Evolutionary conservation across 2,113 vertebrate species (phyloP).

Genomic region (Hylia prasina): DNA sequence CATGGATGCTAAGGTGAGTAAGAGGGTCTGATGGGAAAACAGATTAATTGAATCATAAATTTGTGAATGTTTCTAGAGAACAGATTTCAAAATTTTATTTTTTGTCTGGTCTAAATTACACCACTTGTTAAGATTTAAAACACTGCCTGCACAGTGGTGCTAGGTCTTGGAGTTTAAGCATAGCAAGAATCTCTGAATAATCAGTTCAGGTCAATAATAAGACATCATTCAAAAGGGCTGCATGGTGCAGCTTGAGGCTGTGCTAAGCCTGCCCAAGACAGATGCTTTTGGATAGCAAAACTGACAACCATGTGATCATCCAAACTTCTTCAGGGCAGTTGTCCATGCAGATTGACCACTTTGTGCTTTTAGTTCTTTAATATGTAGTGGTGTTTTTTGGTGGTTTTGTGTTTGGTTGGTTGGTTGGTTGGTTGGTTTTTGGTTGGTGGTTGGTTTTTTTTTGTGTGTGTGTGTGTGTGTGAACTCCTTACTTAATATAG

Average conservation of each 20-base stretch:
- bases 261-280: neutral
- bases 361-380: neutral
- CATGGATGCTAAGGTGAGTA: neutral
- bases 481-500: neutral
- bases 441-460: too few species aligned
- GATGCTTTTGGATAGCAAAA: constrained; percentile 6
- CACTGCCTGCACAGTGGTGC: neutral
- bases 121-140: constrained; percentile 28
- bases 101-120: neutral
- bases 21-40: neutral
- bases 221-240: constrained; percentile 2
- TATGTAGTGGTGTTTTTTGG: too few species aligned
- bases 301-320: constrained; percentile 13
- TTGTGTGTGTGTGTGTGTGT: neutral
- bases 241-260: neutral
- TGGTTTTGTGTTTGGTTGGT: too few species aligned
- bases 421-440: too few species aligned
- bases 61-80: neutral
- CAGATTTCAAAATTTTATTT: neutral
- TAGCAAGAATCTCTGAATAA: constrained; percentile 1
- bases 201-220: constrained; percentile 23
- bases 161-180: neutral
- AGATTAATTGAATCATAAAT: neutral
- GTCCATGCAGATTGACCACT: neutral
- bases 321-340: neutral